phyloP scores from a whole-genome alignment of 1,140 invertebrate genomes.

The Grapholita molesta region DNA sequence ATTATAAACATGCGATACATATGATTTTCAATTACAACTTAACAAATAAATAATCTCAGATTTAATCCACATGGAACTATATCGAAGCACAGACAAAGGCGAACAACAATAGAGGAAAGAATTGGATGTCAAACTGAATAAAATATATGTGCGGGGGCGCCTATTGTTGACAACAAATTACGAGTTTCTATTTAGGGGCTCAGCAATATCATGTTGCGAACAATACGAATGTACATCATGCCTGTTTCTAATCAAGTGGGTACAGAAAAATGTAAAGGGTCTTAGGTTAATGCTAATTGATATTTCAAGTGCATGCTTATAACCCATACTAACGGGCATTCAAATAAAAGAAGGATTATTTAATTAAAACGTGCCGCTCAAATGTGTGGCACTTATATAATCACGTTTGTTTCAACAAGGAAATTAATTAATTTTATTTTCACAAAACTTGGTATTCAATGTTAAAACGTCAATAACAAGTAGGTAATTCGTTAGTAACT shows the following conservation, averaged over 20 bases:
- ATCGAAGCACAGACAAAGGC: constrained; percentile 25
- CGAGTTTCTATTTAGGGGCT: constrained; percentile 41
- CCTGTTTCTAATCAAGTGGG: neutral
- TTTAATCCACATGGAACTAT: constrained; percentile 9
- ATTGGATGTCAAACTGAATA: constrained; percentile 42
- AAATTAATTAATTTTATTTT: no score
- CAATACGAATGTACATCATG: neutral
- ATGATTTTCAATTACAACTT: neutral
- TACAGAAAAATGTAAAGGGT: neutral
- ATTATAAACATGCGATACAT: no score
- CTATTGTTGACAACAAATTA: constrained; percentile 47
- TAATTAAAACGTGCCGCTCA: no score
- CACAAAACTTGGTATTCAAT: no score
- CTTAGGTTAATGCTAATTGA: no score
- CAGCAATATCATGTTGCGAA: constrained; percentile 34
- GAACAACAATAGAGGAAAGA: constrained; percentile 37
- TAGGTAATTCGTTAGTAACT: no score
- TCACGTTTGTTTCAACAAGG: no score
- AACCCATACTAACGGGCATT: no score
- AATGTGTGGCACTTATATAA: no score
- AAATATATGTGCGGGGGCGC: constrained; percentile 33
- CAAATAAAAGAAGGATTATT: no score
- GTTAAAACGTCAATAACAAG: no score
- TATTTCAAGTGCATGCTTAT: no score
- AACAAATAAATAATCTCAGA: constrained; percentile 1